Evolutionary conservation across 2,797 vertebrate species (phyloP).

Genomic region (Babyrousa celebensis): DNA sequence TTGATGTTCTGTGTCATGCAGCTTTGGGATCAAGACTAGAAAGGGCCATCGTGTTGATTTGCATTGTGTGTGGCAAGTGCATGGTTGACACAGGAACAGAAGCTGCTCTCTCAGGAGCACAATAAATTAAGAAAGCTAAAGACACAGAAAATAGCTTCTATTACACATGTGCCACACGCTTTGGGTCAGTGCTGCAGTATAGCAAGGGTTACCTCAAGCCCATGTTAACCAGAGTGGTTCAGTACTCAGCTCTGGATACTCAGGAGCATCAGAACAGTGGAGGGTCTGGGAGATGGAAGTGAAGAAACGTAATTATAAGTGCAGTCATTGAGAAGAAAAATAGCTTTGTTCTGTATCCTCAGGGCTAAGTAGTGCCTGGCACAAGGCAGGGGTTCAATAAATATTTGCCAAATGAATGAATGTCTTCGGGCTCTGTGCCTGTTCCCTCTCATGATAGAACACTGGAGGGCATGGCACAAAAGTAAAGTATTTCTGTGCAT

Average conservation of each 20-base stretch:
- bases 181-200: background rate
- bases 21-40: constrained; percentile 61
- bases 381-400: background rate
- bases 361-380: background rate
- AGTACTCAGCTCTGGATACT: background rate
- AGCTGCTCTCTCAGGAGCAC: constrained; percentile 17
- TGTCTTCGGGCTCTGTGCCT: background rate
- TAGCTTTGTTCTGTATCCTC: background rate
- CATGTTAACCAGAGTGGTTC: background rate
- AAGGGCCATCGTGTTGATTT: constrained; percentile 3
- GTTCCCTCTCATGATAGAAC: background rate
- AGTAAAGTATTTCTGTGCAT: constrained; percentile 7
- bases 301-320: constrained; percentile 7
- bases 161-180: background rate
- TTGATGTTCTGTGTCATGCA: constrained; percentile 10
- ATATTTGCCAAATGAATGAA: constrained; percentile 1
- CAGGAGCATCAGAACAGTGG: background rate
- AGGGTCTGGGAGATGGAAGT: background rate
- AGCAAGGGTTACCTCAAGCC: background rate
- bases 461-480: background rate
- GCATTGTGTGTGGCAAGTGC: constrained; percentile 31
- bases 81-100: constrained; percentile 57
- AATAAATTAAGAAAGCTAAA: constrained; percentile 51
- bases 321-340: background rate
- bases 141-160: background rate